Conservation (phyloP, 2,797 vertebrate genomes). For the Circus cinereus region DNA sequence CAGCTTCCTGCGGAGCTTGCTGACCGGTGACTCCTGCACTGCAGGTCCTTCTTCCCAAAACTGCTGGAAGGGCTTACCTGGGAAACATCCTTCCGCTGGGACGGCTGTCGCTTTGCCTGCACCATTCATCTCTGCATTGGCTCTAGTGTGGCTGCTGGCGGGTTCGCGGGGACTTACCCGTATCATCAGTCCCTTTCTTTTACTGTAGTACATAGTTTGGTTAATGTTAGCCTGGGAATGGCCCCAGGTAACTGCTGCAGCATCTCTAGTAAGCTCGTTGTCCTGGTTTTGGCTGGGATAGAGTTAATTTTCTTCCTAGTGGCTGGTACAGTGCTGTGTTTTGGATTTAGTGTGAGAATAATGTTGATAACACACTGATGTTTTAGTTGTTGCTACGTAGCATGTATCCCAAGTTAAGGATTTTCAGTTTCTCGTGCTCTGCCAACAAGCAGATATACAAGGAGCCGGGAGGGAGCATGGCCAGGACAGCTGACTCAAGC, state of each 20-base stretch:
- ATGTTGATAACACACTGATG: no score
- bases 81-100: not conserved
- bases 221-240: not conserved
- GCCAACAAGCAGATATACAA: no score
- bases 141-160: not conserved
- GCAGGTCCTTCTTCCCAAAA: not conserved
- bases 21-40: not conserved
- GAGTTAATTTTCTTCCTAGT: no score
- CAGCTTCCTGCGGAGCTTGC: not conserved
- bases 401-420: no score
- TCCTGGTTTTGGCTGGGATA: no score
- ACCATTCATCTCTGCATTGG: not conserved
- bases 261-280: not conserved
- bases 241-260: not conserved
- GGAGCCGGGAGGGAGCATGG: no score
- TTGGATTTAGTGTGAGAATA: no score
- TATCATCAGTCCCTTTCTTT: not conserved
- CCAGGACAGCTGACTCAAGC: no score
- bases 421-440: no score
- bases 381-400: no score
- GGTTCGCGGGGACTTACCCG: fast-evolving
- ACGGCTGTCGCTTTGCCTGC: not conserved
- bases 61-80: not conserved
- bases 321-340: no score
- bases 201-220: not conserved